Conservation (phyloP, 2,113 vertebrate genomes). For the Lampris megalopsis region DNA sequence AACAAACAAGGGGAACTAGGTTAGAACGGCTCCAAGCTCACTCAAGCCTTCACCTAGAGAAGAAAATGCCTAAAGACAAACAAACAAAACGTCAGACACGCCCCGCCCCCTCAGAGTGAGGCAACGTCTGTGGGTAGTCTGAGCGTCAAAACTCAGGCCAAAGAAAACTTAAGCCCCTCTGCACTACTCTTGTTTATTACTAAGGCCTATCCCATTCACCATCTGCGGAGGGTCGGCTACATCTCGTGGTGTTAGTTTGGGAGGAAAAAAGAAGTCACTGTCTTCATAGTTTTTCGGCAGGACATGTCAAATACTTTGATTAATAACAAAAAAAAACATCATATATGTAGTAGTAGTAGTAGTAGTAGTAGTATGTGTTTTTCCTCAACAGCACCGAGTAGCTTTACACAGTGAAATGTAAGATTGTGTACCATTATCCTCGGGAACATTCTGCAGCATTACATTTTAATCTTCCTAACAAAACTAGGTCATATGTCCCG, state of each 20-base stretch:
- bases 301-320: neutral
- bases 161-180: slow-evolving; percentile 7
- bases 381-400: neutral
- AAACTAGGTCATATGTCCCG: neutral
- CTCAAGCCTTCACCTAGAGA: slow-evolving; percentile 17
- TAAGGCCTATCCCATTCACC: slow-evolving; percentile 13
- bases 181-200: slow-evolving; percentile 25
- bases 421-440: neutral
- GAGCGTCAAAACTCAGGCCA: slow-evolving; percentile 25
- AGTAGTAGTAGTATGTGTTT: neutral
- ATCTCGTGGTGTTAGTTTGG: neutral
- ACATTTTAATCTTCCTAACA: neutral
- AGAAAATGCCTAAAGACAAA: slow-evolving; percentile 3
- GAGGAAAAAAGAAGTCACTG: neutral
- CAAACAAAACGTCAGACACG: slow-evolving; percentile 23
- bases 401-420: neutral
- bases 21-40: slow-evolving; percentile 35
- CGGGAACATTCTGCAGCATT: too few relatives aligned
- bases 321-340: neutral
- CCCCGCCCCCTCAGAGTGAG: slow-evolving; percentile 28
- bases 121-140: slow-evolving; percentile 12
- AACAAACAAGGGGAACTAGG: slow-evolving; percentile 24
- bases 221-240: neutral
- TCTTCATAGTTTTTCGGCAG: neutral
- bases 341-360: too few relatives aligned